Evolutionary conservation across 2,888 invertebrate genomes (phyloP), one percentile per base, ranked within the genome.

Genomic region (Ypsolopha sequella): DNA sequence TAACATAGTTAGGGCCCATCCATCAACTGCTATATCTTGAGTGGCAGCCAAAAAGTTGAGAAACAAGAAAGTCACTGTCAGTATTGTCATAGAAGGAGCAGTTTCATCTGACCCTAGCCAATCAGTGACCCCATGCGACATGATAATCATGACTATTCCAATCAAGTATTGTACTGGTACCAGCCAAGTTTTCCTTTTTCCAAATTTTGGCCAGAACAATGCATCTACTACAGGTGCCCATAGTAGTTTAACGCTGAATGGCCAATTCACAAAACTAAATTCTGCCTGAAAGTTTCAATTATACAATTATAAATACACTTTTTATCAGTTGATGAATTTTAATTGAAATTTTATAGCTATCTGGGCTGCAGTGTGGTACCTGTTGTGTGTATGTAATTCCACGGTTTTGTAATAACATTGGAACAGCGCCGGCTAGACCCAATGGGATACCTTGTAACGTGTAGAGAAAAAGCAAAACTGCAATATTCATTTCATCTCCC

Each of bases 151-250:
- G 61, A 95, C 95, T 41, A 91, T 67, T 6, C 97, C 97, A 68
- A 96, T 93, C 9, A 97, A 78, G 77, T 98, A 97, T 71, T 99
- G 98, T 1, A 93, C 92, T 0, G 98, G 98, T 43, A 99, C 93
- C 11, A 99, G 89, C 96, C 96, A 96, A 6, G 95, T 96, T 87
- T 99, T 99, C 54, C 99, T 87, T 33, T 99, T 88, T 0, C 99
- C 99, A 78, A 99, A 93, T 56, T 89, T 84, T 8, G 90, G 85
- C 58, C 92, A 91, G 73, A 94, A 99, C 47, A 97, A 73, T 0
- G 98, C 94, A 80, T 99, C 99, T 6, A 99, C 98, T 60, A 99
- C 91, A 1, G 99, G 99, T 0, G 99, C 99, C 99, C 99, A 99
- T 52, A 99, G 72, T 45, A 99, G 82, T 77, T 99, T 99, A 45